Evolutionary conservation across 2,888 invertebrate species (phyloP), one percentile per base, ranked within the genome.

Genomic region (Chelonus formosanus): DNA sequence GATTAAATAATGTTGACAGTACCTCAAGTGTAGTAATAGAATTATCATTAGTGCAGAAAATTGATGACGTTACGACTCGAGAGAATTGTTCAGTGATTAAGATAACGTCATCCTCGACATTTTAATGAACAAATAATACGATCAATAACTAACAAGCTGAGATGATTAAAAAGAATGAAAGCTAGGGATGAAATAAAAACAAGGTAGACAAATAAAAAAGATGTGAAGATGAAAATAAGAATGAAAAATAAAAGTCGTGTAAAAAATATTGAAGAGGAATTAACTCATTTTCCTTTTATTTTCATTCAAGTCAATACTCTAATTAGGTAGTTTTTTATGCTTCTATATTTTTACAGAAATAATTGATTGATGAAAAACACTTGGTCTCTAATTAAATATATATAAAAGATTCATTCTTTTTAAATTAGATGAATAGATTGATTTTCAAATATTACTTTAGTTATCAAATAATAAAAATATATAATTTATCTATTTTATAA

Each of bases 11-110:
- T 32, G 32, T 7, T 52, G 32, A 8, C 32, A 34, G 34, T 52
- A 52, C 55, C 10, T 20, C 52, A 53, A 69, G 68, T 69, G 67
- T 68, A 74, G 70, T 73, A 78, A 78, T 76, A 72, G 72, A 77
- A 77, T 78, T 77, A 76, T 74, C 67, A 77, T 75, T 78, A 78
- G 72, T 71, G 40, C 40, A 6, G 58, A 68, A 52, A 69, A 71
- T 75, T 75, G 66, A 74, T 68, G 54, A 56, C 65, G 68, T 69
- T 71, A 69, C 59, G 63, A 67, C 45, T 61, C 40, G 67, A 32
- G 62, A 35, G 35, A 62, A 68, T 56, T 20, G 10, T 54, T 31
- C 47, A 34, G 31, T 57, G 61, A 43, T 36, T 10, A 40, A 52
- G 54, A 47, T 65, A 50, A 57, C 65, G 59, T 65, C 58, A 59